Percentiles rank a stretch among this genome's conserved stretches.
Evolutionary conservation across 1,140 invertebrate genomes (phyloP).

Genomic region (Orchesella cincta): DNA sequence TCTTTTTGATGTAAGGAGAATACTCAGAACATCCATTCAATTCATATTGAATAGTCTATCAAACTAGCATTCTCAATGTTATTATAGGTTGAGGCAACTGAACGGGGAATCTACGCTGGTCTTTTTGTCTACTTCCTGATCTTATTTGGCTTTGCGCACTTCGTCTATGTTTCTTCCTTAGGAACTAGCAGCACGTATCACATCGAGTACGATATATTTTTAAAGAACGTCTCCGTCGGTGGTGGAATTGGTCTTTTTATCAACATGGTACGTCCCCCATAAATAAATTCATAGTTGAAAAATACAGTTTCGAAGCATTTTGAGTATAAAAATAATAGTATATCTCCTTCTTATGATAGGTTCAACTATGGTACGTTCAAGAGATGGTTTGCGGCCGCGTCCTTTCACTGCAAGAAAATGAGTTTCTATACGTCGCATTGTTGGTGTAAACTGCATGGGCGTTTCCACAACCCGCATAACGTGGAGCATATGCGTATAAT

Average conservation of each 20-base stretch:
- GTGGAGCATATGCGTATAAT: background rate
- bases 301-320: background rate
- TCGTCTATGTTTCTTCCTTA: slow-evolving; percentile 29
- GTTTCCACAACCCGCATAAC: no score
- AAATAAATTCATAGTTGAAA: background rate
- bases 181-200: background rate
- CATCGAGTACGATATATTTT: slow-evolving; percentile 22
- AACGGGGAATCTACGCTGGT: slow-evolving; percentile 35
- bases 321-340: no score
- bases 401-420: background rate
- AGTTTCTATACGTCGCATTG: slow-evolving; percentile 5
- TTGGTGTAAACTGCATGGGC: background rate
- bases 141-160: slow-evolving; percentile 25
- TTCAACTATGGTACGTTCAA: slow-evolving; percentile 15
- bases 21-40: background rate
- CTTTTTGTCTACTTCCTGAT: slow-evolving; percentile 39
- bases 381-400: slow-evolving; percentile 11
- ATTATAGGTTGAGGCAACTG: slow-evolving; percentile 28
- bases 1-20: slow-evolving; percentile 34
- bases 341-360: slow-evolving; percentile 11
- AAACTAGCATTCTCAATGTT: no score
- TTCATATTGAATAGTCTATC: no score
- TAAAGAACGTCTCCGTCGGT: slow-evolving; percentile 12
- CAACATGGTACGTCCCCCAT: slow-evolving; percentile 10
- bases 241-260: slow-evolving; percentile 37